These are phyloP conservation scores for Pelusios castaneus DNA, from an alignment of 2,113 vertebrate species.

Conservation along the genomic window DNA sequence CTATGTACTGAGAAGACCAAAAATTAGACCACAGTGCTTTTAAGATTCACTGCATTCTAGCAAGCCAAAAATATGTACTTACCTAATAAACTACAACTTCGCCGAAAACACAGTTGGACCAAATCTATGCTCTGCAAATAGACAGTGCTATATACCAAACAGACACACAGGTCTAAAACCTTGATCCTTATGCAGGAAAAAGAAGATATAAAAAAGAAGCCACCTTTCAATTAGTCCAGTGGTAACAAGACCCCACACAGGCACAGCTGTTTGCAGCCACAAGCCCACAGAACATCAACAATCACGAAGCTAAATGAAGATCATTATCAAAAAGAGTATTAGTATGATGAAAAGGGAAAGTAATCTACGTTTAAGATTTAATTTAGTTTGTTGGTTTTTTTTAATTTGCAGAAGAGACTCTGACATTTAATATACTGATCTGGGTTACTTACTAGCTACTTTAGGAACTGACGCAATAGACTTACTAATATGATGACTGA, in stretches of 20 bases:
- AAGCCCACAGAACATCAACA: slow-evolving; percentile 16
- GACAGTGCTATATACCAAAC: background rate
- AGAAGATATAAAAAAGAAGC: background rate
- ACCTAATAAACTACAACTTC: background rate
- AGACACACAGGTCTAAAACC: background rate
- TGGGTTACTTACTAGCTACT: slow-evolving; percentile 31
- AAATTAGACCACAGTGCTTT: background rate
- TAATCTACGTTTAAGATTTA: background rate
- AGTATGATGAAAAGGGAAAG: background rate
- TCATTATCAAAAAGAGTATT: background rate
- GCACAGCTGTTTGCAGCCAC: background rate
- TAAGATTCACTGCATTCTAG: background rate
- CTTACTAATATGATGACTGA: background rate
- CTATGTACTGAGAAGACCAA: background rate
- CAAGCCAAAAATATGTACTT: background rate
- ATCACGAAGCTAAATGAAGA: slow-evolving; percentile 19
- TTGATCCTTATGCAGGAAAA: background rate
- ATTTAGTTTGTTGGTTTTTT: background rate
- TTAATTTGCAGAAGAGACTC: background rate
- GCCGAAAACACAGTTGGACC: background rate
- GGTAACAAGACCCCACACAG: background rate
- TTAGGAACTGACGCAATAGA: accelerated
- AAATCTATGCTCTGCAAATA: background rate
- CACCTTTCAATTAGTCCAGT: background rate
- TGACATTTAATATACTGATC: slow-evolving; percentile 27